Evolutionary conservation across 2,113 vertebrate genomes (phyloP).

Genomic region (Podarcis cretensis): DNA sequence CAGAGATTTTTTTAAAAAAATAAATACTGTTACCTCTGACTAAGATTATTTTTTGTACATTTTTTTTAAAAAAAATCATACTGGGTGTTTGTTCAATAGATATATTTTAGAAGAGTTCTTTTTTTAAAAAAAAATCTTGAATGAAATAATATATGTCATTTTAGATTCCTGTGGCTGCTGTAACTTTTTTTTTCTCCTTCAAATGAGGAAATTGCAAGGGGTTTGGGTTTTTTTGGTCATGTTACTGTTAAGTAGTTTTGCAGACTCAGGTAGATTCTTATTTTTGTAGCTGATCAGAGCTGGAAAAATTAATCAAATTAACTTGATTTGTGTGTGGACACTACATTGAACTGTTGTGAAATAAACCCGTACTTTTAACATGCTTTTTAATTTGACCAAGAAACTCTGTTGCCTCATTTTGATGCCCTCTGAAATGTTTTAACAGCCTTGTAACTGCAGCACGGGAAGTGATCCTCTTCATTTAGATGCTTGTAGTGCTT

Average conservation of each 20-base stretch:
- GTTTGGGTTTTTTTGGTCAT: slow-evolving; percentile 20
- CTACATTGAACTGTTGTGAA: slow-evolving; percentile 46
- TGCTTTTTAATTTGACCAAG: slow-evolving; percentile 47
- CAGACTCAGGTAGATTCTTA: slow-evolving; percentile 56
- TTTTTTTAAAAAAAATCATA: slow-evolving; percentile 65
- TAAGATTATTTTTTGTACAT: slow-evolving; percentile 73
- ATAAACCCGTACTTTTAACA: slow-evolving; percentile 61
- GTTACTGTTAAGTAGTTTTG: slow-evolving; percentile 56
- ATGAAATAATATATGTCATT: slow-evolving; percentile 78
- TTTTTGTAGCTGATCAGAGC: slow-evolving; percentile 60
- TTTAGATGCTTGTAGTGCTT: background rate
- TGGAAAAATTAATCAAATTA: slow-evolving; percentile 60
- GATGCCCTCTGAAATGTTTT: background rate
- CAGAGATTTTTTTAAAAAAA: slow-evolving; percentile 78
- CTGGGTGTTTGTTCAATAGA: slow-evolving; percentile 81
- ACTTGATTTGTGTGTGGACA: slow-evolving; percentile 52
- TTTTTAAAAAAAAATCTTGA: slow-evolving; percentile 68
- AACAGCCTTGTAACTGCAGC: background rate
- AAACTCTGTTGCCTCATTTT: slow-evolving; percentile 26
- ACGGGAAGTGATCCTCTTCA: background rate
- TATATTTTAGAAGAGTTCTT: slow-evolving; percentile 81
- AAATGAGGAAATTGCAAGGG: slow-evolving; percentile 41
- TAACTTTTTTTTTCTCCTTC: slow-evolving; percentile 61
- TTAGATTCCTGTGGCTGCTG: slow-evolving; percentile 83
- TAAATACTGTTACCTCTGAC: slow-evolving; percentile 83